Conservation (phyloP, 2,113 vertebrate species). For the Urocolius indicus region DNA sequence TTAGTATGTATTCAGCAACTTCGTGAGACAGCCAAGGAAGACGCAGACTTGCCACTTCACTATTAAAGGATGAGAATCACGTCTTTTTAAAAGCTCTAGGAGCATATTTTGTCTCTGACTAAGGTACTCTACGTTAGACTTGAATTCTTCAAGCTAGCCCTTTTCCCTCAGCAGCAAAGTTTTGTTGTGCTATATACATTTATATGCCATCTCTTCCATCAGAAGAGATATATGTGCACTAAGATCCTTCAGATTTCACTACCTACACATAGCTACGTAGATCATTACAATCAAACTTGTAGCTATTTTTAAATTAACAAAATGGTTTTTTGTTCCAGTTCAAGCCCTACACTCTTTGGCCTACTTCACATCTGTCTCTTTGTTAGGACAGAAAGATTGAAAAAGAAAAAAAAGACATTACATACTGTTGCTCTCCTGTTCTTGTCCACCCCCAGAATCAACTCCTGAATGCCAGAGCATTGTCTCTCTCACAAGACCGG, state of each 20-base stretch:
- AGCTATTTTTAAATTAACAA: not conserved
- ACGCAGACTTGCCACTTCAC: not conserved
- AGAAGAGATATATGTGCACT: not conserved
- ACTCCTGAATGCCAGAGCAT: not conserved
- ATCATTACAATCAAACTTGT: not conserved
- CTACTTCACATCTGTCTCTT: not conserved
- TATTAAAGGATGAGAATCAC: not conserved
- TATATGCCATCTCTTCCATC: not conserved
- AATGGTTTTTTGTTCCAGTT: constrained; percentile 11
- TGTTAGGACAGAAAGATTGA: not conserved
- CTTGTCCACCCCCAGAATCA: not conserved
- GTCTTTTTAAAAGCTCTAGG: not conserved
- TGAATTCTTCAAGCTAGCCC: not conserved
- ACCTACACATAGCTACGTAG: not conserved
- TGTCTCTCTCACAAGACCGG: not conserved
- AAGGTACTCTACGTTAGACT: not conserved
- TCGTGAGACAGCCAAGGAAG: not conserved
- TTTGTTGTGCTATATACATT: not conserved
- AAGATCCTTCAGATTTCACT: not conserved
- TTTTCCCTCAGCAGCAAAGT: not conserved
- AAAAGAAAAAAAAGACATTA: not conserved
- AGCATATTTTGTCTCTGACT: not conserved
- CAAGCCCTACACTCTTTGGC: not conserved
- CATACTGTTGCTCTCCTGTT: constrained; percentile 45
- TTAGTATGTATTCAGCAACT: not conserved